Percentiles rank a stretch among this genome's conserved stretches.
These are phyloP conservation scores for Phylloscopus trochiloides DNA, from an alignment of 2,113 vertebrate genomes.

Conservation along the genomic window DNA sequence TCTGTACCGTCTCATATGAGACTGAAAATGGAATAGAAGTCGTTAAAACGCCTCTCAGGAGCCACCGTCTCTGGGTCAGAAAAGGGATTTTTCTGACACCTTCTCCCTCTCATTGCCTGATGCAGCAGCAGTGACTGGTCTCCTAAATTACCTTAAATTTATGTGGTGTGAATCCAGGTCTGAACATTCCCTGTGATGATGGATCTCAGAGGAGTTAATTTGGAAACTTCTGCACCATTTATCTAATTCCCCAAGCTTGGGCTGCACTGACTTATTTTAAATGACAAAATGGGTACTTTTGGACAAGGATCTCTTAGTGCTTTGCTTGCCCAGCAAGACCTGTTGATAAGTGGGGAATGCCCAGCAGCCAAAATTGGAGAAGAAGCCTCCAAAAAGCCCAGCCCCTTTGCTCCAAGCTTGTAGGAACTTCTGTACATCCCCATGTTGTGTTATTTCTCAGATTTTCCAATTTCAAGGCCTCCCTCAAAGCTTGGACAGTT, in stretches of 20 bases:
- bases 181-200: background rate
- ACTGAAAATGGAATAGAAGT: background rate
- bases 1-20: background rate
- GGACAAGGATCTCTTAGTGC: background rate
- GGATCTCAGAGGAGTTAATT: background rate
- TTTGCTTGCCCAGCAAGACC: background rate
- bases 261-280: background rate
- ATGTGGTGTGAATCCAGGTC: background rate
- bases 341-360: background rate
- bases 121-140: background rate
- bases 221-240: fast-evolving
- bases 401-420: background rate
- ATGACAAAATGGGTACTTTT: background rate
- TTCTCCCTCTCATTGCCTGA: background rate
- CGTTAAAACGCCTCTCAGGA: background rate
- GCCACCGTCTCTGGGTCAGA: background rate
- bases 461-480: background rate
- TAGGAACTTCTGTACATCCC: background rate
- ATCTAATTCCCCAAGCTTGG: background rate
- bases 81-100: background rate
- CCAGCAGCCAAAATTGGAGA: background rate
- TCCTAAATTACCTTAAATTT: background rate
- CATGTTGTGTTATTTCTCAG: background rate
- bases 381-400: background rate
- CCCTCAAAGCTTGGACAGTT: background rate